Evolutionary conservation across 1,140 invertebrate genomes (phyloP), one percentile per base, ranked within the genome.

Genomic region (Megalopta genalis): DNA sequence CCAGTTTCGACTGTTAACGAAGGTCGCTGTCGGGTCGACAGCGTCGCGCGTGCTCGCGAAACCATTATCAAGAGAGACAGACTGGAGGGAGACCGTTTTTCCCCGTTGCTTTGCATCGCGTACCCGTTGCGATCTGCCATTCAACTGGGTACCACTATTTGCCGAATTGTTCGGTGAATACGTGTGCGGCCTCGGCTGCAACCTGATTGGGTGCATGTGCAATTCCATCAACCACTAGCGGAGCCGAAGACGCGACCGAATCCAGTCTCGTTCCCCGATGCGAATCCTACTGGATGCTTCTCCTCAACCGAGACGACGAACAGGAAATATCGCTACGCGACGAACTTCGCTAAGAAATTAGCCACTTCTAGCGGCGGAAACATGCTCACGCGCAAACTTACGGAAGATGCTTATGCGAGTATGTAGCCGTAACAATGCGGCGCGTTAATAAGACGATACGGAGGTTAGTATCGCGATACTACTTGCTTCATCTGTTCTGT

Each of bases 101-200:
- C 52, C 37, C 57, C 18, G 21, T 18, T 14, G 21, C 25, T 2
- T 39, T 9, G 42, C 8, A 18, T 6, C 62, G 46, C 57, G 25
- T 23, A 37, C 37, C 12, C 14, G 39, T n/a, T 21, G 59, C 77
- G 59, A 79, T 73, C 66, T 67, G 25, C 63, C 54, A 74, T 80
- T 74, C 63, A 67, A 67, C 71, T n/a, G 16, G n/a, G 12, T 16
- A 8, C 21, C 27, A 27, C 52, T 74, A 52, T 80, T 74, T 74
- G 71, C n/a, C 71, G 77, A 67, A 80, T 52, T 62, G 77, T 60
- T 80, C 52, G 42, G n/a, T 46, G 69, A 72, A 27, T 78, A 59
- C 62, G 77, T 63, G 67, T 66, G 27, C 71, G 25, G 64, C n/a
- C 23, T 21, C 39, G 49, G 5, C n/a, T 49, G 71, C 39, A 62